These are phyloP conservation scores for Sula dactylatra DNA, from an alignment of 2,113 vertebrate genomes.

Conservation along the genomic window DNA sequence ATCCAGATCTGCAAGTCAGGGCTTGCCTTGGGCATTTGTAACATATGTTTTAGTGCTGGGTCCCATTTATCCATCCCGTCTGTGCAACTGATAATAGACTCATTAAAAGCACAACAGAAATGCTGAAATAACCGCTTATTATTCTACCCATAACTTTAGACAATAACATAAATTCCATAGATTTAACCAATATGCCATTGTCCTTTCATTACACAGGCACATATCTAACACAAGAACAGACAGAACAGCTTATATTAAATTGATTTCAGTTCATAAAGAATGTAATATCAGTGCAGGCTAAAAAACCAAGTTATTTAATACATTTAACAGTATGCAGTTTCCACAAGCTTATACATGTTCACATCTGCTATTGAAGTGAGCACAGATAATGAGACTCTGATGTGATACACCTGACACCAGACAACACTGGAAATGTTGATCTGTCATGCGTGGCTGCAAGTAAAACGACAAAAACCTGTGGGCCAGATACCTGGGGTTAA, in stretches of 20 bases:
- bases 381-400: background rate
- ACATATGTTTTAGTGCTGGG: background rate
- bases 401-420: background rate
- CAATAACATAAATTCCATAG: background rate
- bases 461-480: background rate
- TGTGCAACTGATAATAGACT: background rate
- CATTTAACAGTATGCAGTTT: background rate
- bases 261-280: conserved; percentile 1
- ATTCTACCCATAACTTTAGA: background rate
- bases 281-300: background rate
- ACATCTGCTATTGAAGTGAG: background rate
- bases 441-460: background rate
- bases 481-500: background rate
- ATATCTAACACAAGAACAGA: background rate
- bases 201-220: conserved; percentile 1
- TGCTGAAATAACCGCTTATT: background rate
- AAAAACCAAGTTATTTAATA: background rate
- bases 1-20: background rate
- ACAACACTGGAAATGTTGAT: background rate
- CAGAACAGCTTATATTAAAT: background rate
- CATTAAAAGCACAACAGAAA: conserved; percentile 10
- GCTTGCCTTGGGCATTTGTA: background rate
- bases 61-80: background rate
- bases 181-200: background rate
- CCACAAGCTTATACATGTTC: background rate